Conservation (phyloP, 2,888 invertebrate species). For the Ochropacha duplaris region DNA sequence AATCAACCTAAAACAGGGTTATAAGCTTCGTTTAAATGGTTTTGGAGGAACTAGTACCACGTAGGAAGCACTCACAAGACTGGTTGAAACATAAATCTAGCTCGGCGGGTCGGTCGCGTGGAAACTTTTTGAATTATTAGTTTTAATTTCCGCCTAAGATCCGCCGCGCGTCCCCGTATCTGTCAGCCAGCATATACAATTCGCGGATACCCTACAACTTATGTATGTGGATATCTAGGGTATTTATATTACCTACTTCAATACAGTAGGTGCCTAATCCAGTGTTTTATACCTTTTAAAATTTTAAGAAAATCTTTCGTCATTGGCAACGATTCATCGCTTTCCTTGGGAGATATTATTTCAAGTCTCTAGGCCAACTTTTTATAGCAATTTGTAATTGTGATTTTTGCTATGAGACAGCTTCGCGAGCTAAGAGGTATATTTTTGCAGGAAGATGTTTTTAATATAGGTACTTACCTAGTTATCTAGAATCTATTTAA, state of each 20-base stretch:
- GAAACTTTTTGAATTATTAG: conserved; percentile 84
- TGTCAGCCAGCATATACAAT: conserved; percentile 69
- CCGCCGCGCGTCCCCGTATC: conserved; percentile 75
- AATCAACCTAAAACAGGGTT: not conserved
- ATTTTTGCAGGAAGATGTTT: too few relatives aligned
- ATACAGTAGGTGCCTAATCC: too few relatives aligned
- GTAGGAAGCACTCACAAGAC: conserved; percentile 75
- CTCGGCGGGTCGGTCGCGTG: conserved; percentile 77
- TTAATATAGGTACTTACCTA: too few relatives aligned
- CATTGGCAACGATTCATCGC: not conserved
- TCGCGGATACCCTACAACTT: conserved; percentile 28
- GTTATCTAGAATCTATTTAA: too few relatives aligned
- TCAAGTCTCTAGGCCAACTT: too few relatives aligned
- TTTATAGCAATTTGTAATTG: too few relatives aligned
- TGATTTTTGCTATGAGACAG: too few relatives aligned
- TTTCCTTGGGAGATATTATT: too few relatives aligned
- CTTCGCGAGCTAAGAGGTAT: too few relatives aligned
- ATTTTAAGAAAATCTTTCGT: not conserved
- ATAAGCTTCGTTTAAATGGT: conserved; percentile 41
- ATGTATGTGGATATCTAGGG: not conserved
- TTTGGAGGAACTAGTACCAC: conserved; percentile 45
- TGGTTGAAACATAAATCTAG: conserved; percentile 77
- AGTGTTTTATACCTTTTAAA: not conserved
- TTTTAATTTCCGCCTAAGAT: conserved; percentile 84
- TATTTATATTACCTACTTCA: not conserved